phyloP scores from a whole-genome alignment of 2,113 vertebrate genomes.

The Sprattus sprattus region DNA sequence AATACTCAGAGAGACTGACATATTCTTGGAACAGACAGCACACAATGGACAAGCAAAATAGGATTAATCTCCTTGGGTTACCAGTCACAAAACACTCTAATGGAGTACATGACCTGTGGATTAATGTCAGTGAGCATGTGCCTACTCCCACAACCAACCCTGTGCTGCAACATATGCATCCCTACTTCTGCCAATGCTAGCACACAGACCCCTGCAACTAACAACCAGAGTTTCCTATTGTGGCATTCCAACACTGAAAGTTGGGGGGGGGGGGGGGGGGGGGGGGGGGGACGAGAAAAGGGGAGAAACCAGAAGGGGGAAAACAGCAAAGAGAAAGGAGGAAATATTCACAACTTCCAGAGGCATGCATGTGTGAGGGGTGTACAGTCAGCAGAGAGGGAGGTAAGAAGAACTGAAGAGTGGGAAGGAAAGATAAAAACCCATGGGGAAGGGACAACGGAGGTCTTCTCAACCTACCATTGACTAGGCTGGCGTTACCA shows the following conservation, averaged over 20 bases:
- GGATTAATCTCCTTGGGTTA: slow-evolving; percentile 17
- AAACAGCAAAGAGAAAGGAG: slow-evolving; percentile 39
- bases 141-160: neutral
- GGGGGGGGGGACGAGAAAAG: neutral
- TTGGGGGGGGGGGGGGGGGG: neutral
- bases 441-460: slow-evolving; percentile 67
- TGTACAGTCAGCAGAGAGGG: slow-evolving; percentile 54
- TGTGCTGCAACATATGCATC: neutral
- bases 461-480: slow-evolving; percentile 92
- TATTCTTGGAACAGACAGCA: neutral
- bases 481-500: slow-evolving; percentile 96
- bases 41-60: neutral
- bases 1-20: neutral
- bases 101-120: slow-evolving; percentile 1
- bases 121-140: neutral
- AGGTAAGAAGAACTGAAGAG: slow-evolving; percentile 62
- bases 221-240: slow-evolving; percentile 26
- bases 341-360: slow-evolving; percentile 56
- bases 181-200: neutral
- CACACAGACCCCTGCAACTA: neutral
- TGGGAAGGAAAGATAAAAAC: slow-evolving; percentile 54
- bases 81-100: neutral
- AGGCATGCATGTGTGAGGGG: slow-evolving; percentile 69
- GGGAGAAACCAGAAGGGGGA: neutral
- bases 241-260: slow-evolving; percentile 45